A percentile compares a stretch with the other conserved stretches of the same genome.
phyloP scores from a whole-genome alignment of 2,113 vertebrate species.

The Alectura lathami region DNA sequence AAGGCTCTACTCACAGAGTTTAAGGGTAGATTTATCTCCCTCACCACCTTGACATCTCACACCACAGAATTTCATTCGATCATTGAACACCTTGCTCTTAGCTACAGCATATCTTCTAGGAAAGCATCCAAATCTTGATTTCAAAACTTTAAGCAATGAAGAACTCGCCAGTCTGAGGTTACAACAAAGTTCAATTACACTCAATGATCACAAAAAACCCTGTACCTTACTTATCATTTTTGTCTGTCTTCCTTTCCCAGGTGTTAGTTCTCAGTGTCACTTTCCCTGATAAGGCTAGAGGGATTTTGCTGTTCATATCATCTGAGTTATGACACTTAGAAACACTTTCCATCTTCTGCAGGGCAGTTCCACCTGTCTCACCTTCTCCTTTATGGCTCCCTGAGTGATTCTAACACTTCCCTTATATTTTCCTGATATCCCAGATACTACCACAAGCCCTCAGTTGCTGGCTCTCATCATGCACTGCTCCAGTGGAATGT shows the following conservation, averaged over 20 bases:
- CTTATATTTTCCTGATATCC: not conserved
- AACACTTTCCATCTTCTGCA: not conserved
- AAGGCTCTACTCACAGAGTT: not conserved
- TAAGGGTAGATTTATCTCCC: constrained; percentile 1
- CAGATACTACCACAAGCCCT: not conserved
- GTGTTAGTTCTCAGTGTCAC: not conserved
- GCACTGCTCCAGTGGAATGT: not conserved
- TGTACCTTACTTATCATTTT: not conserved
- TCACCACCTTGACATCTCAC: not conserved
- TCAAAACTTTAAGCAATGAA: constrained; percentile 25
- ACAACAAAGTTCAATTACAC: not conserved
- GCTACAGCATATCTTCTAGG: constrained; percentile 19
- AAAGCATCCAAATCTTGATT: constrained; percentile 31
- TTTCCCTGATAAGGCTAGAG: not conserved
- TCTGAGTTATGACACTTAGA: not conserved
- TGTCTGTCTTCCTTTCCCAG: not conserved
- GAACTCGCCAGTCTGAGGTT: not conserved
- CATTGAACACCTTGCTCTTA: constrained; percentile 30
- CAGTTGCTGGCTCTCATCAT: not conserved
- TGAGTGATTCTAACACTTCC: not conserved
- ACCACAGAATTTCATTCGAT: not conserved
- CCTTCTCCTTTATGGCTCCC: not conserved
- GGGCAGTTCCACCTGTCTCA: not conserved
- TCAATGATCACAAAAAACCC: not conserved
- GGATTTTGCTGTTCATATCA: not conserved